Base-by-base conservation (phyloP, 2,888 invertebrate genomes). In the Dendrolimus pini region DNA sequence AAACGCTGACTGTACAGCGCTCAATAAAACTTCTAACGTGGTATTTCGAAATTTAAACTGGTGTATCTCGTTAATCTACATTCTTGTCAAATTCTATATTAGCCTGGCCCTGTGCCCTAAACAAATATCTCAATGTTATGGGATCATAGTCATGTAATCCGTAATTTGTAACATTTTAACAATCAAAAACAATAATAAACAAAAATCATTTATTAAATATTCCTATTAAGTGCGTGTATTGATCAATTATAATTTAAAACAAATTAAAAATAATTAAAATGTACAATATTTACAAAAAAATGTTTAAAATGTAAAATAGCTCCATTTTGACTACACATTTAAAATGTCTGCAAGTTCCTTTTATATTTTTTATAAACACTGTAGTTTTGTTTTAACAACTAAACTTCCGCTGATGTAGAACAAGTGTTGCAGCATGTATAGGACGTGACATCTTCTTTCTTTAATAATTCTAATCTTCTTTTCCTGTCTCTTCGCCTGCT, bases 401-500 rank as follows among this genome's bases (percentile, higher is more conserved):
- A 12, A 47, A 8, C 47, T 47, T 9, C 47, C 47, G 7, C 47
- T 47, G 12, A 47, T 30, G 30, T 6, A 7, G 7, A 10, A 47
- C 47, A 47, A 47, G 9, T 12, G 12, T 9, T 47, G 47, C 47
- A 12, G 8, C 47, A 47, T 3, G 9, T 30, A 30, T 47, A 12
- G 7, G 47, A 10, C 7, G 47, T 47, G 47, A 47, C 47, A 41
- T 58, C 60, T 61, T 65, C 61, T 62, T 61, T 60, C 54, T 59
- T 57, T 54, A 56, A 55, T 14, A 54, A 57, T 42, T 18, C 54
- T 54, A 47, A 47, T 47, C 47, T 47, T 47, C 47, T 47, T 12
- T 47, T 12, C 56, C 18, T 57, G 54, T 61, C 62, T 65, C 59
- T 61, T 71, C 72, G 69, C 77, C 71, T 71, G 70, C 70, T 76